phyloP scores from a whole-genome alignment of 1,140 invertebrate genomes.

The Hyles vespertilio region DNA sequence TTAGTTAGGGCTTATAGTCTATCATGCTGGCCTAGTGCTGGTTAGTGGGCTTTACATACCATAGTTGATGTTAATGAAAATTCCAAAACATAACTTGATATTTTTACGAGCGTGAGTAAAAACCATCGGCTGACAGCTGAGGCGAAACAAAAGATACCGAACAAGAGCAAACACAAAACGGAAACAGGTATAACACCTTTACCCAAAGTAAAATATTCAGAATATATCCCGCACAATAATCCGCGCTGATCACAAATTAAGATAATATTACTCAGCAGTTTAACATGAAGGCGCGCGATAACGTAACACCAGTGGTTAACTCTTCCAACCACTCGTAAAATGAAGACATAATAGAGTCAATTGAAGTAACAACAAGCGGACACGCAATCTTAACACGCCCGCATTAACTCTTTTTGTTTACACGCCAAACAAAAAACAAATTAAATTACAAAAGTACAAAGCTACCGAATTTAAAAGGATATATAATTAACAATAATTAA shows the following conservation, averaged over 20 bases:
- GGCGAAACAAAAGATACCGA: too few relatives aligned
- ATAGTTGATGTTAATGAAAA: too few relatives aligned
- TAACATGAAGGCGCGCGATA: background rate
- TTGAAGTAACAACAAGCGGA: conserved; percentile 37
- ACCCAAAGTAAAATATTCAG: too few relatives aligned
- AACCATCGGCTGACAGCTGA: too few relatives aligned
- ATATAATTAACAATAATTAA: conserved; percentile 34
- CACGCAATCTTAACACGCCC: conserved; percentile 41
- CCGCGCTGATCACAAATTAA: conserved; percentile 4
- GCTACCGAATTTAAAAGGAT: conserved; percentile 39
- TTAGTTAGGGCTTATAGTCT: too few relatives aligned
- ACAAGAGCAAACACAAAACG: too few relatives aligned
- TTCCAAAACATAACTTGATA: too few relatives aligned
- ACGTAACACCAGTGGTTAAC: conserved; percentile 23
- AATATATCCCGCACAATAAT: too few relatives aligned
- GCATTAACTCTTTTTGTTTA: conserved; percentile 39
- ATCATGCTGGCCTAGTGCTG: too few relatives aligned
- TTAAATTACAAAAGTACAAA: conserved; percentile 34
- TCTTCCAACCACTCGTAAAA: conserved; percentile 37
- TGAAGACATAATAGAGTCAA: conserved; percentile 53
- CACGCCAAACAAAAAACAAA: conserved; percentile 25
- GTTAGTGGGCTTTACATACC: too few relatives aligned
- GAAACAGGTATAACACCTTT: too few relatives aligned
- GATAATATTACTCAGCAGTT: conserved; percentile 7
- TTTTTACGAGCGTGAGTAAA: too few relatives aligned